Evolutionary conservation across 2,113 vertebrate genomes (phyloP), one percentile per base, ranked within the genome.

Genomic region (Platysternon megacephalum): DNA sequence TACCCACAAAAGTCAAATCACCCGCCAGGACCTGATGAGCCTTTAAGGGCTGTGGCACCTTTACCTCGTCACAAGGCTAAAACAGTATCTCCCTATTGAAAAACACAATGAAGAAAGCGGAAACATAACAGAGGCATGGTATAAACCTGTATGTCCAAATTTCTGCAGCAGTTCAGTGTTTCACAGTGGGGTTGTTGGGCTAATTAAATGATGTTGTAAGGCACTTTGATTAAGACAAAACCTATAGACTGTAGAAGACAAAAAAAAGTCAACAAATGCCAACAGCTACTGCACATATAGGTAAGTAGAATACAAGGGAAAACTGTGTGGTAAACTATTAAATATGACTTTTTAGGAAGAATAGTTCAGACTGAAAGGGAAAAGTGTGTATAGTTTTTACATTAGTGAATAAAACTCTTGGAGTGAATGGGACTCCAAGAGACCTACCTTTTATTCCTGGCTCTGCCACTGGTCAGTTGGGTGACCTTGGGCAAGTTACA

Each of bases 101-200:
- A 5, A 55, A 0, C 0, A 0, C 28, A 81, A 42, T 13, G 65
- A 4, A 61, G 58, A 61, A 61, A 61, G 13, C 58, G 35, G 58
- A 14, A 35, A 32, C 58, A 61, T 29, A 61, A 35, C 35, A 58
- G 56, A 58, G 29, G 58, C 6, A 4, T 35, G 29, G 29, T 61
- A 35, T 32, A 35, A 85, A n/a, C 1, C 2, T 79, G 82, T 85
- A 17, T 52, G 13, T 22, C 17, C 49, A 1, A 35, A 86, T 78
- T 81, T 80, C 10, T 91, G 3, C 89, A 91, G 51, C 44, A 86
- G 22, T 1, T 81, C 11, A 42, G 19, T 28, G 3, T 21, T 12
- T 32, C n/a, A 78, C 5, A 79, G n/a, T 29, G 10, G 90, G 39
- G 5, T 14, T 3, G 2, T 28, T n/a, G 4, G 11, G 7, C 5